Percentiles rank a stretch among this genome's conserved stretches.
Evolutionary conservation across 2,888 invertebrate species (phyloP).

Genomic region (Amorpha juglandis): DNA sequence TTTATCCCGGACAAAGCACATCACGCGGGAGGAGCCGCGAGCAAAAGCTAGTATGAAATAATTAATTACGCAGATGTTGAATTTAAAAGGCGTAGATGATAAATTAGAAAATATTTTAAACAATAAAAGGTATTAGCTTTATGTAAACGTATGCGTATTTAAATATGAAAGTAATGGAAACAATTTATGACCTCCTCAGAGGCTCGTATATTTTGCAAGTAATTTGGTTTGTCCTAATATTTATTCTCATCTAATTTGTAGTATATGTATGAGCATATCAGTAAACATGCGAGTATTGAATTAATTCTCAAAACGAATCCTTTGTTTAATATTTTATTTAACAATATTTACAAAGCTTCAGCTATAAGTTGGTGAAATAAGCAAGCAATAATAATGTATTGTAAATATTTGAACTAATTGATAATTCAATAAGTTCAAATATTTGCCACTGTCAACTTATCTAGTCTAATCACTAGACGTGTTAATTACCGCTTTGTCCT

Average conservation of each 20-base stretch:
- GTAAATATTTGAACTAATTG: no score
- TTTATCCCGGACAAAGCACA: no score
- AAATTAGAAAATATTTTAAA: neutral
- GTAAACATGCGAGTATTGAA: neutral
- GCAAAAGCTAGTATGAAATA: no score
- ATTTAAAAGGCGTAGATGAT: neutral
- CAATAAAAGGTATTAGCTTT: neutral
- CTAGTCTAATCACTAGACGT: no score
- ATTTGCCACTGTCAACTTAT: no score
- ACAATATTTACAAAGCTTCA: no score
- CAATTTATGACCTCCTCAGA: slow-evolving; percentile 4
- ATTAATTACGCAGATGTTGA: neutral
- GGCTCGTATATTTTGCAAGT: neutral
- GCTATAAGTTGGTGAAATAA: no score
- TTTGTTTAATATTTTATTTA: neutral
- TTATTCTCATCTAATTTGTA: slow-evolving; percentile 25
- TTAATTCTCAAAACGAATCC: neutral
- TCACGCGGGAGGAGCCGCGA: no score
- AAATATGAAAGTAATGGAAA: slow-evolving; percentile 12
- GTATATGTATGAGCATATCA: slow-evolving; percentile 1
- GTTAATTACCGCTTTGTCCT: no score
- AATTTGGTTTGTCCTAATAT: slow-evolving; percentile 19
- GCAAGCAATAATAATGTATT: no score
- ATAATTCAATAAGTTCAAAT: no score
- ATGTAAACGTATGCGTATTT: neutral